phyloP scores from a whole-genome alignment of 92 coral and sea anemone genomes.

The Palythoa grandis region DNA sequence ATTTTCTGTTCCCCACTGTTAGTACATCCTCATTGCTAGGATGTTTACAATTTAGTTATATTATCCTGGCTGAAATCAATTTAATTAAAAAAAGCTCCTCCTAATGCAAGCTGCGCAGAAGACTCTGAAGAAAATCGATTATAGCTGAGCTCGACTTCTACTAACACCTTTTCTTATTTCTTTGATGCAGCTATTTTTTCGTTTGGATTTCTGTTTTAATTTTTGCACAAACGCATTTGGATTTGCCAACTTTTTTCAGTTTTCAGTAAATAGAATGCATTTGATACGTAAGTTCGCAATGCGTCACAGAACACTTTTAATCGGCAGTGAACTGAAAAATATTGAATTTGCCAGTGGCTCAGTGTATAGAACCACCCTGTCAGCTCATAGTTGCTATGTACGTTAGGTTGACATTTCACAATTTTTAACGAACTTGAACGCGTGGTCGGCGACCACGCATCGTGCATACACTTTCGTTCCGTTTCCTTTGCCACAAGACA shows the following conservation, averaged over 20 bases:
- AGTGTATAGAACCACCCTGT: no score
- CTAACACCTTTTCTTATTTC: neutral
- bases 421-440: no score
- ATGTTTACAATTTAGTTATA: constrained; percentile 24
- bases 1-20: constrained; percentile 20
- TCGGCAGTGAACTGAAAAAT: no score
- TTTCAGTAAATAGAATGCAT: neutral
- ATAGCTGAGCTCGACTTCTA: neutral
- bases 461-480: no score
- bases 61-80: constrained; percentile 21
- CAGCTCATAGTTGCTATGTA: no score
- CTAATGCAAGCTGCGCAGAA: constrained; percentile 2
- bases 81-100: constrained; percentile 26
- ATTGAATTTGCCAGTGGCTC: no score
- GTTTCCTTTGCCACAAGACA: no score
- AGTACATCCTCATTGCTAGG: constrained; percentile 1
- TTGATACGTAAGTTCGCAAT: neutral
- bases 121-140: neutral
- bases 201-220: neutral
- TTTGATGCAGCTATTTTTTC: neutral
- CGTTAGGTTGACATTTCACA: no score
- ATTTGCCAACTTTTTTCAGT: neutral
- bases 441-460: no score
- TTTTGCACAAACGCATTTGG: neutral
- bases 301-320: no score